Conservation (phyloP, 2,888 invertebrate species). For the Pteria penguin region DNA sequence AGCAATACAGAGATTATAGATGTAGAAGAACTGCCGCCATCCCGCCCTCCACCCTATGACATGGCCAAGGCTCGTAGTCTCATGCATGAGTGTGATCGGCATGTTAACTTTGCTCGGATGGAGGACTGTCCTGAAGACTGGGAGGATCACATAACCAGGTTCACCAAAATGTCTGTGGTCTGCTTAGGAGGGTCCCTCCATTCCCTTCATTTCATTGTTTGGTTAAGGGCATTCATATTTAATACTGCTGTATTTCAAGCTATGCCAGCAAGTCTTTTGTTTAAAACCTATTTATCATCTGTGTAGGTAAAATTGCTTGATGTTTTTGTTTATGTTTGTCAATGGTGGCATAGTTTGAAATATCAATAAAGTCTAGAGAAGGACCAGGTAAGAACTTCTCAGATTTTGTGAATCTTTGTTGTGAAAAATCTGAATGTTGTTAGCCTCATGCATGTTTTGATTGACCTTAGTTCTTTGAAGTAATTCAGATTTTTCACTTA, state of each 20-base stretch:
- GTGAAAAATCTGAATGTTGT: no score
- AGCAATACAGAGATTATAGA: conserved; percentile 38
- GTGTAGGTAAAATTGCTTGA: no score
- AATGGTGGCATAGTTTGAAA: no score
- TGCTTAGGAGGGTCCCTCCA: conserved; percentile 31
- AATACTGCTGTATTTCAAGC: not conserved
- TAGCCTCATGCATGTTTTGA: no score
- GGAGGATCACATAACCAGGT: conserved; percentile 84
- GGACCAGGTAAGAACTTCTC: no score
- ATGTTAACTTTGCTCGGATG: conserved; percentile 84
- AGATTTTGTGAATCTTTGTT: no score
- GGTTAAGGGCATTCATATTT: not conserved
- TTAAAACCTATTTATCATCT: not conserved
- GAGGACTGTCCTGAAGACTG: conserved; percentile 84
- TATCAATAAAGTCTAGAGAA: no score
- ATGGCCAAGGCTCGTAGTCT: conserved; percentile 82
- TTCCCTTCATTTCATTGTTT: not conserved
- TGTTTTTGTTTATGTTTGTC: no score
- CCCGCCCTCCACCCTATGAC: conserved; percentile 59
- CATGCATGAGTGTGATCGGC: conserved; percentile 88
- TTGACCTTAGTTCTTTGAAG: no score
- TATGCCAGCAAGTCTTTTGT: not conserved
- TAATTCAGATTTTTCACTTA: no score
- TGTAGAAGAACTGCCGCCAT: conserved; percentile 39
- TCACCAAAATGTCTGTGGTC: conserved; percentile 39